These are phyloP conservation scores for Bombus haemorrhoidalis DNA, from an alignment of 1,140 invertebrate genomes.

Conservation along the genomic window DNA sequence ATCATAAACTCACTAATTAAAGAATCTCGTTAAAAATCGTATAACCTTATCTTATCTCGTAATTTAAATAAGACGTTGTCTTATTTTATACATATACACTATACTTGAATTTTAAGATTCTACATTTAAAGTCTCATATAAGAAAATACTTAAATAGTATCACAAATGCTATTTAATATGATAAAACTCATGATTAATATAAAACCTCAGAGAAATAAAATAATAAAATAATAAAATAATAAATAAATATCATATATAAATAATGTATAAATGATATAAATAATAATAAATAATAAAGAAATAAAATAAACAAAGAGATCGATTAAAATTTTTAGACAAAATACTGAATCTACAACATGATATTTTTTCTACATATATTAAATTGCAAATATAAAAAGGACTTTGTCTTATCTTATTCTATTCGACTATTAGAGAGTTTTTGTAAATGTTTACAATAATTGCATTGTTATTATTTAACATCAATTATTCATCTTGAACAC, in stretches of 20 bases:
- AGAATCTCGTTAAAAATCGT: accelerated
- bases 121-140: no score
- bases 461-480: background rate
- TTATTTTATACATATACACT: accelerated
- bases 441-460: background rate
- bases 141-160: no score
- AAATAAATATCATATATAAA: no score
- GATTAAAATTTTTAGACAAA: background rate
- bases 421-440: background rate
- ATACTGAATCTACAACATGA: background rate
- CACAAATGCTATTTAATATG: no score
- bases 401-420: background rate
- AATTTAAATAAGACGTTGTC: accelerated
- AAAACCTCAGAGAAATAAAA: no score
- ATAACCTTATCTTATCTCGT: no score
- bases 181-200: background rate
- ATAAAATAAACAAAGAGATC: background rate
- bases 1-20: no score
- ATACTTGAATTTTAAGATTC: no score
- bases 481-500: background rate
- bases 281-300: background rate
- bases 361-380: background rate
- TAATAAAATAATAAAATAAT: no score
- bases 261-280: no score
- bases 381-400: background rate